Conservation (phyloP, 2,113 vertebrate genomes). For the Chlorodrepanis virens region DNA sequence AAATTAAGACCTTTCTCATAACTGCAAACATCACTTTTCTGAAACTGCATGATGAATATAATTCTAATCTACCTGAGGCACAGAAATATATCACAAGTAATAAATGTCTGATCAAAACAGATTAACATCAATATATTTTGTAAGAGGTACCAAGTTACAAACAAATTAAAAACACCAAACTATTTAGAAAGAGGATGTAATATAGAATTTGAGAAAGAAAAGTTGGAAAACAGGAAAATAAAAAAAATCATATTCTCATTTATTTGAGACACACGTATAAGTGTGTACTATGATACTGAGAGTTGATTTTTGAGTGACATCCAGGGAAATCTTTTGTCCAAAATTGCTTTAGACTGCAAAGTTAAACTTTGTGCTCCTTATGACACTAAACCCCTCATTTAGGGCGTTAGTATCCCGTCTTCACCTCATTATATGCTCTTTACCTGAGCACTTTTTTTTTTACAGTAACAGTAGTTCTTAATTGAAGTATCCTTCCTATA, state of each 20-base stretch:
- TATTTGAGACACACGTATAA: neutral
- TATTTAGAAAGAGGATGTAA: neutral
- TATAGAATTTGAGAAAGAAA: neutral
- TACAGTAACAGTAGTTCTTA: neutral
- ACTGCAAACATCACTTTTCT: neutral
- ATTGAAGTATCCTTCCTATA: neutral
- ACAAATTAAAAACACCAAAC: neutral
- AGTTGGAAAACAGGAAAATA: neutral
- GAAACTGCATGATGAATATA: neutral
- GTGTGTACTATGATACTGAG: accelerated
- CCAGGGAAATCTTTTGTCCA: neutral
- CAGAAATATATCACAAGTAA: neutral
- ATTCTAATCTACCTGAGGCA: neutral
- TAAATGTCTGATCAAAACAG: neutral
- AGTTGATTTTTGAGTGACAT: neutral
- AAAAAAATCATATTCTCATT: neutral
- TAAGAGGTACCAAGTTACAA: neutral
- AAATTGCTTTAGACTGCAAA: neutral
- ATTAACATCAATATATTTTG: neutral
- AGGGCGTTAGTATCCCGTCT: neutral
- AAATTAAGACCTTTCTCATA: neutral
- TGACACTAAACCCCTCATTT: neutral
- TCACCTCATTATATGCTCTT: neutral
- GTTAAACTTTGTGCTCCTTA: neutral
- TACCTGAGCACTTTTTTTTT: neutral